Evolutionary conservation across 2,888 invertebrate genomes (phyloP), one percentile per base, ranked within the genome.

Genomic region (Endomychus coccineus): DNA sequence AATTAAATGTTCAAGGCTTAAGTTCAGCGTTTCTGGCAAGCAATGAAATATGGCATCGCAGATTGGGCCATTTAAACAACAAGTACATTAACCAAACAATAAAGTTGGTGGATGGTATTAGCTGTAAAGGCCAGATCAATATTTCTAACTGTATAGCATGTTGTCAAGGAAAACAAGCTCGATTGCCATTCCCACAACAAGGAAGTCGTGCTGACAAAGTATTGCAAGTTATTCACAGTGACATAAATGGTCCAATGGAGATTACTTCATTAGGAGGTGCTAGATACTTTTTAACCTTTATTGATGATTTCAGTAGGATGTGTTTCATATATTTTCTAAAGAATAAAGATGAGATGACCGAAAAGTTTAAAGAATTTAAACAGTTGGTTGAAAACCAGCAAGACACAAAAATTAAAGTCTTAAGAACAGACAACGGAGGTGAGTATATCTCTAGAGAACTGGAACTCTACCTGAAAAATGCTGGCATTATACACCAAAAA

Each of bases 231-330:
- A 22, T 38, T 3, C 41, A 36, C 23, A 44, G 33, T 14, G 41
- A n/a, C n/a, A n/a, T n/a, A n/a, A n/a, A n/a, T n/a, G n/a, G n/a
- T n/a, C n/a, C n/a, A n/a, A n/a, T n/a, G 30, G 17, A 30, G 21
- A 31, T 21, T 4, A 31, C 21, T 9, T 31, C 31, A 31, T 5
- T 31, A 21, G 31, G 31, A 13, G 31, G 21, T 22, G 24, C 15
- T n/a, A 22, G 2, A n/a, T 58, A 53, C 38, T 52, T 55, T 43
- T 34, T 59, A 1, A 45, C 54, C 0, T 58, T 62, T 34, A 42
- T 56, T 1, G 59, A 60, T 46, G 58, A 62, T 38, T 44, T 34
- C 31, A 54, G 46, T 11, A 39, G 50, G 17, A 51, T 45, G 44
- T 42, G 40, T 10, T 48, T 47, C 39, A 43, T 53, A 12, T 55